A percentile compares a stretch with the other conserved stretches of the same genome.
phyloP scores from a whole-genome alignment of 1,140 invertebrate species.

The Euwallacea similis region DNA sequence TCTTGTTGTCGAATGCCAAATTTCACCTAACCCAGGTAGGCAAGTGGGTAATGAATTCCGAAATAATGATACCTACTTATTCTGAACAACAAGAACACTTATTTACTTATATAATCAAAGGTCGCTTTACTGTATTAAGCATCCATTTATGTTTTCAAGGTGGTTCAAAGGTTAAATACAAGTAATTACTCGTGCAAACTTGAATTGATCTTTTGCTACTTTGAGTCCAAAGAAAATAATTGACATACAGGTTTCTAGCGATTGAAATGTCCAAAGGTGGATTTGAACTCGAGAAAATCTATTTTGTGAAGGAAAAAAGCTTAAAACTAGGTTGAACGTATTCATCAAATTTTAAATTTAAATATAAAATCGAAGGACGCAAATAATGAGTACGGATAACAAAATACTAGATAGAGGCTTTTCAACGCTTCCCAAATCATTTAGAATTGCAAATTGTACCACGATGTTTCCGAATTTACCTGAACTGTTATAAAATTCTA shows the following conservation, averaged over 20 bases:
- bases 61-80: slow-evolving; percentile 18
- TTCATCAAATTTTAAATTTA: neutral
- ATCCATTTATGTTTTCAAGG: slow-evolving; percentile 32
- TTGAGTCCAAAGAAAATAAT: neutral
- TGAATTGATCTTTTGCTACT: slow-evolving; percentile 20
- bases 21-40: neutral
- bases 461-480: too few relatives aligned
- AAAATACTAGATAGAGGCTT: too few relatives aligned
- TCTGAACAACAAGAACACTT: slow-evolving; percentile 25
- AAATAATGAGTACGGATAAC: too few relatives aligned
- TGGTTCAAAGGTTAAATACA: slow-evolving; percentile 31
- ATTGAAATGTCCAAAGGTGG: too few relatives aligned
- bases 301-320: too few relatives aligned
- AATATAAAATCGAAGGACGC: too few relatives aligned
- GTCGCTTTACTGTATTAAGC: slow-evolving; percentile 20
- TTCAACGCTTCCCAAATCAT: too few relatives aligned
- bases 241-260: neutral
- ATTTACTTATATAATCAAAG: slow-evolving; percentile 29
- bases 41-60: neutral
- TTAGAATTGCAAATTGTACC: too few relatives aligned
- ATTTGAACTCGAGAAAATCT: too few relatives aligned
- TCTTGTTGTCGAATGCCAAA: neutral
- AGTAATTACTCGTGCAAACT: slow-evolving; percentile 17
- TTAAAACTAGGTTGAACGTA: too few relatives aligned
- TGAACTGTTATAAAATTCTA: too few relatives aligned